phyloP scores from a whole-genome alignment of 1,140 invertebrate genomes.

The Drosophila pallidifrons region DNA sequence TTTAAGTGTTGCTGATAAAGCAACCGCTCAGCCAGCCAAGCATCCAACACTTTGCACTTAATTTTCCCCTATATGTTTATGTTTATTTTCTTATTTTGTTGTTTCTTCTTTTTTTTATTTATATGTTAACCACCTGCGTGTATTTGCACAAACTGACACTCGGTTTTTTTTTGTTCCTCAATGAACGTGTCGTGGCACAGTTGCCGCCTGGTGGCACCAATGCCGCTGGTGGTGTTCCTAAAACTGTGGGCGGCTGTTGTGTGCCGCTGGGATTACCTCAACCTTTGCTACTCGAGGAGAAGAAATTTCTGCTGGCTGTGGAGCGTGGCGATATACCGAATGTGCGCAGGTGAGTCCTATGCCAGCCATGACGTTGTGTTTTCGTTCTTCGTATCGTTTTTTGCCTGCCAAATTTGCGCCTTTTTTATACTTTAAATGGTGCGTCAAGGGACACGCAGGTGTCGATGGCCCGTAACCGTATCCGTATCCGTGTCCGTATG shows the following conservation, averaged over 20 bases:
- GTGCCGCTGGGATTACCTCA: conserved; percentile 89
- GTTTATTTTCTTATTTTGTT: conserved; percentile 40
- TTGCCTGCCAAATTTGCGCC: conserved; percentile 29
- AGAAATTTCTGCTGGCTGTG: conserved; percentile 93
- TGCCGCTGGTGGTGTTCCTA: conserved; percentile 53
- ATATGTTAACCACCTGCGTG: conserved; percentile 58
- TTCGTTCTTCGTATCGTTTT: conserved; percentile 1
- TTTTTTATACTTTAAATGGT: conserved; percentile 48
- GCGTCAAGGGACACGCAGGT: conserved; percentile 55
- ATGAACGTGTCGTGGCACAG: conserved; percentile 48
- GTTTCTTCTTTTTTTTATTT: conserved; percentile 60
- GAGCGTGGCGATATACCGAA: conserved; percentile 93
- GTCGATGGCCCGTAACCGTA: conserved; percentile 52
- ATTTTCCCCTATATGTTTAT: conserved; percentile 78
- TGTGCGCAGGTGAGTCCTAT: conserved; percentile 88
- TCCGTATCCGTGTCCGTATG: conserved; percentile 16
- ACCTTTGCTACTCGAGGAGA: conserved; percentile 91
- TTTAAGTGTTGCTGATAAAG: conserved; percentile 53
- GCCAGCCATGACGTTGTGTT: conserved; percentile 17
- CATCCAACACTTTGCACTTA: conserved; percentile 77
- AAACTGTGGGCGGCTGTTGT: conserved; percentile 75
- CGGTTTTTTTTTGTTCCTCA: conserved; percentile 10
- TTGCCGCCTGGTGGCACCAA: conserved; percentile 56
- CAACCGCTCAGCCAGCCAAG: conserved; percentile 46
- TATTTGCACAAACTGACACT: conserved; percentile 37